phyloP scores from a whole-genome alignment of 92 coral and sea anemone genomes.

The Porites cylindrica region DNA sequence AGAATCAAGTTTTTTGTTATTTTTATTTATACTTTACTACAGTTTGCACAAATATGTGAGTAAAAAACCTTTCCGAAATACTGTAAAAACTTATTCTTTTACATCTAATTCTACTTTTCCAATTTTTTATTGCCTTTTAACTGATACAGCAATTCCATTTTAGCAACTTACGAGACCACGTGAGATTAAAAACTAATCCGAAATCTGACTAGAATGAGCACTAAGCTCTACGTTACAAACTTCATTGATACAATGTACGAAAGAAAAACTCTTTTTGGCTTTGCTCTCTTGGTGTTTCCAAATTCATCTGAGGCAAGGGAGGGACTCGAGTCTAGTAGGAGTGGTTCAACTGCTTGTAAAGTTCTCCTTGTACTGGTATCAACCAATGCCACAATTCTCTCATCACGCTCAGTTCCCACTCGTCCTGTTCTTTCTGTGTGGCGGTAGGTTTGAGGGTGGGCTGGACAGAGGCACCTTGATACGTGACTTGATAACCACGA shows the following conservation, averaged over 20 bases:
- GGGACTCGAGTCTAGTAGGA: not conserved
- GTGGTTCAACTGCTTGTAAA: slow-evolving; percentile 4
- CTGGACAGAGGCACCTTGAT: slow-evolving; percentile 15
- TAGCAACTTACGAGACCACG: not conserved
- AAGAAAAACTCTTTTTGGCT: not conserved
- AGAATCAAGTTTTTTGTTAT: too few relatives aligned
- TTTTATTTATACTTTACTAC: too few relatives aligned
- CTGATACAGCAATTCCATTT: not conserved
- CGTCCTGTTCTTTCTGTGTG: slow-evolving; percentile 69
- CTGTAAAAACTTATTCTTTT: too few relatives aligned
- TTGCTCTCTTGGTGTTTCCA: not conserved
- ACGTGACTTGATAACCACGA: slow-evolving; percentile 36
- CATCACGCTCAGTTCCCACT: slow-evolving; percentile 56
- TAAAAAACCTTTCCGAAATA: too few relatives aligned
- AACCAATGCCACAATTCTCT: slow-evolving; percentile 55
- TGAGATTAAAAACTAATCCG: not conserved
- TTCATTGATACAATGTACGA: slow-evolving; percentile 80
- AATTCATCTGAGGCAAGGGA: not conserved
- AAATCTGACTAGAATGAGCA: slow-evolving; percentile 26
- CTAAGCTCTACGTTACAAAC: slow-evolving; percentile 55
- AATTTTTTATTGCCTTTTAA: not conserved
- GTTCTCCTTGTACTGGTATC: slow-evolving; percentile 45
- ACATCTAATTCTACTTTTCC: not conserved
- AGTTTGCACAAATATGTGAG: too few relatives aligned
- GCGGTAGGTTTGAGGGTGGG: slow-evolving; percentile 54